phyloP scores from a whole-genome alignment of 2,888 invertebrate species.

The Deilephila porcellus region DNA sequence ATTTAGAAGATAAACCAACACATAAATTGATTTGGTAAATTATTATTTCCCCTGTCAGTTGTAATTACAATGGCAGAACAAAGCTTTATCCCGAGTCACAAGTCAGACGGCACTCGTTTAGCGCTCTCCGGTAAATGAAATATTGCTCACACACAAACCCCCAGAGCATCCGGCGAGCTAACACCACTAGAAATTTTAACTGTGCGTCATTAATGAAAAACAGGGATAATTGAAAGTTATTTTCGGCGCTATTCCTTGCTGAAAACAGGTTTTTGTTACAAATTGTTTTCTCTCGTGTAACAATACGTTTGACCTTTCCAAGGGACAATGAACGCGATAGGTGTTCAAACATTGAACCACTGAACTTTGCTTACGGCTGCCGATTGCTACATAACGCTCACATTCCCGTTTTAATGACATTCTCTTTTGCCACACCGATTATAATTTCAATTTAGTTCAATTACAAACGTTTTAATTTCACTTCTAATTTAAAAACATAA shows the following conservation, averaged over 20 bases:
- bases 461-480: slow-evolving; percentile 11
- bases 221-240: slow-evolving; percentile 22
- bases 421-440: slow-evolving; percentile 48
- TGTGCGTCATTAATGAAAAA: slow-evolving; percentile 49
- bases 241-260: slow-evolving; percentile 27
- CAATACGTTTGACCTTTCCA: slow-evolving; percentile 69
- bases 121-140: slow-evolving; percentile 61
- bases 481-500: slow-evolving; percentile 33
- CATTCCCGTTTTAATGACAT: slow-evolving; percentile 60
- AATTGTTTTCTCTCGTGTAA: slow-evolving; percentile 36
- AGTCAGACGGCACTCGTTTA: slow-evolving; percentile 62
- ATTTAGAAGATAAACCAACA: slow-evolving; percentile 4
- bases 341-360: slow-evolving; percentile 71
- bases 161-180: slow-evolving; percentile 43
- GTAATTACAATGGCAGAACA: slow-evolving; percentile 52
- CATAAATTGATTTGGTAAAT: slow-evolving; percentile 20
- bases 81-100: slow-evolving; percentile 60
- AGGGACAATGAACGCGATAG: slow-evolving; percentile 71
- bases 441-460: slow-evolving; percentile 45
- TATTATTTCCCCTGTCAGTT: slow-evolving; percentile 53
- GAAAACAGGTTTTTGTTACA: slow-evolving; percentile 4
- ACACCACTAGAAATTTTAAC: slow-evolving; percentile 49
- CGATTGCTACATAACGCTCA: slow-evolving; percentile 66
- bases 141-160: slow-evolving; percentile 56
- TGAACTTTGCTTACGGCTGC: slow-evolving; percentile 73